These are phyloP conservation scores for Diachasmimorpha longicaudata DNA, from an alignment of 1,140 invertebrate genomes.

Conservation along the genomic window DNA sequence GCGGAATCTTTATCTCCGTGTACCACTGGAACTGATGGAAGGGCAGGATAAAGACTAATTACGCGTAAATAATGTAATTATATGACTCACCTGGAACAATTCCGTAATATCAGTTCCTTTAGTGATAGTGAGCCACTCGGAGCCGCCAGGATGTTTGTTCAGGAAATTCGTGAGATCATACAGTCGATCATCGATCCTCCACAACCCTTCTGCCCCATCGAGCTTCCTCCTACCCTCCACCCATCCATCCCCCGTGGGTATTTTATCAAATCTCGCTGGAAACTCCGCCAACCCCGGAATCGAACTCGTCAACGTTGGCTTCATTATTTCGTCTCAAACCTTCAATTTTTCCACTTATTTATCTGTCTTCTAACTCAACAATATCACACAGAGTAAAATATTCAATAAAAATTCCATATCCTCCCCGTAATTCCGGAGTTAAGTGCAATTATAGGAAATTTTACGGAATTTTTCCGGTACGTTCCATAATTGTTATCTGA, in stretches of 20 bases:
- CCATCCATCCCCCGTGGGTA: constrained; percentile 40
- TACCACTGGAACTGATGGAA: too few relatives aligned
- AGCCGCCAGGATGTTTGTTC: constrained; percentile 78
- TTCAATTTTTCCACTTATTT: too few relatives aligned
- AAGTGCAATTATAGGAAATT: too few relatives aligned
- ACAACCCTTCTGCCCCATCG: constrained; percentile 78
- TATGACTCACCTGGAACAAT: constrained; percentile 72
- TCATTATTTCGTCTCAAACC: constrained; percentile 28
- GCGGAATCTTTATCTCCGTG: too few relatives aligned
- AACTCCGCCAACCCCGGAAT: constrained; percentile 44
- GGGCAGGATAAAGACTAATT: too few relatives aligned
- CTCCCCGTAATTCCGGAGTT: too few relatives aligned
- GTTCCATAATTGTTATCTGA: too few relatives aligned
- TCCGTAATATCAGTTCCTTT: constrained; percentile 80
- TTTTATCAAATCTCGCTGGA: constrained; percentile 26
- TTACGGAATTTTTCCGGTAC: too few relatives aligned
- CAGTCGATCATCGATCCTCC: constrained; percentile 77
- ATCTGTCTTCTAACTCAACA: too few relatives aligned
- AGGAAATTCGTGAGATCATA: constrained; percentile 78
- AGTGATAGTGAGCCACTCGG: constrained; percentile 75
- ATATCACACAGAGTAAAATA: too few relatives aligned
- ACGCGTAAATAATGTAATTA: background rate
- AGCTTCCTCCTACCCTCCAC: constrained; percentile 70
- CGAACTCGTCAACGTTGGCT: constrained; percentile 37
- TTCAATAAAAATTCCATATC: too few relatives aligned